Percentiles rank a stretch among this genome's conserved stretches.
phyloP scores from a whole-genome alignment of 1,140 invertebrate species.

The Eriosoma lanigerum region DNA sequence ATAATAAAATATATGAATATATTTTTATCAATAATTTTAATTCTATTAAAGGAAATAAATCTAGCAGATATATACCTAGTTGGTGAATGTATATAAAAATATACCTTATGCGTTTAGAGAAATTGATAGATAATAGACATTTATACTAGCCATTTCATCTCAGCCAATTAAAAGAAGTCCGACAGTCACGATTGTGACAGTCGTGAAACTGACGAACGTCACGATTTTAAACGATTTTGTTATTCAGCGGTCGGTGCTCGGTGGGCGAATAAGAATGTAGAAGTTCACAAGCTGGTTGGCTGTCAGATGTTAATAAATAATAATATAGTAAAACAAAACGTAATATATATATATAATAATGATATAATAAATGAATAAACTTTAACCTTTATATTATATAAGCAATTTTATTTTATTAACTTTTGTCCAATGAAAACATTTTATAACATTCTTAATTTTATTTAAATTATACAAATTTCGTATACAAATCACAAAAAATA shows the following conservation, averaged over 20 bases:
- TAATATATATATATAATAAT: neutral
- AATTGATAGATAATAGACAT: slow-evolving; percentile 24
- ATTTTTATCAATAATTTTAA: too few species aligned
- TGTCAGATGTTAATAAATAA: slow-evolving; percentile 10
- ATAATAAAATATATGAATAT: too few species aligned
- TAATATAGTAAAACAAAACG: neutral
- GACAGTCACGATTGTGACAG: slow-evolving; percentile 36
- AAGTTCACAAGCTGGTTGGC: neutral
- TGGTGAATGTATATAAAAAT: neutral
- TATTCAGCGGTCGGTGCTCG: neutral
- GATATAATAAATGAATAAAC: too few species aligned
- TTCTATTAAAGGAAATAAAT: neutral
- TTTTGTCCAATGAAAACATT: neutral
- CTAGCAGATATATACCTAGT: neutral
- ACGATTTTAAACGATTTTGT: slow-evolving; percentile 34
- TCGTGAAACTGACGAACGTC: slow-evolving; percentile 19
- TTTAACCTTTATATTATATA: too few species aligned
- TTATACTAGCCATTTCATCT: neutral
- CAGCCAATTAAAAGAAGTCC: slow-evolving; percentile 29
- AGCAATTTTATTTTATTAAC: too few species aligned
- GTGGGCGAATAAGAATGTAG: neutral
- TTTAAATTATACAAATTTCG: too few species aligned
- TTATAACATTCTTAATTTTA: too few species aligned
- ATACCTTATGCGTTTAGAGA: neutral
- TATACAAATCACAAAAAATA: too few species aligned